These are phyloP conservation scores for Ptyas mucosa DNA, from an alignment of 2,113 vertebrate genomes.

Conservation along the genomic window DNA sequence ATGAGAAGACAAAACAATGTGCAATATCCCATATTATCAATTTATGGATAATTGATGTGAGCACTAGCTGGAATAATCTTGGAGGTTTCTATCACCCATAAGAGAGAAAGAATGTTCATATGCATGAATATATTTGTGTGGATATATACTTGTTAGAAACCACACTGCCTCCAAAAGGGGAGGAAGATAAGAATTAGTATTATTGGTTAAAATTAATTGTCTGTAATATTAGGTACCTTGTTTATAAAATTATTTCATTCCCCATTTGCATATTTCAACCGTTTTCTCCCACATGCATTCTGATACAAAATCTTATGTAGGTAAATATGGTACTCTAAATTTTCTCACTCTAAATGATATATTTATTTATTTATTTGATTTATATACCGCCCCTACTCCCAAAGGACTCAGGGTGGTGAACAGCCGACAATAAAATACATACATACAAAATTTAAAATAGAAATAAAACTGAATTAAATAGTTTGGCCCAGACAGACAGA, in stretches of 20 bases:
- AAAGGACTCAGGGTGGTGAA: too few species aligned
- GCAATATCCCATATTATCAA: not conserved
- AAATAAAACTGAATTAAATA: too few species aligned
- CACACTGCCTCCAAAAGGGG: not conserved
- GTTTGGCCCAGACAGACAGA: too few species aligned
- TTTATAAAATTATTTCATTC: not conserved
- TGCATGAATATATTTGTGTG: not conserved
- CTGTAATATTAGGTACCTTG: not conserved
- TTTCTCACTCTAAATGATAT: not conserved
- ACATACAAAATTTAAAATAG: too few species aligned
- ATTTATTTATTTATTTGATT: too few species aligned
- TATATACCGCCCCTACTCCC: too few species aligned
- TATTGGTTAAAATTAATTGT: not conserved
- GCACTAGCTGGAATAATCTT: not conserved
- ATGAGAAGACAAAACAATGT: not conserved
- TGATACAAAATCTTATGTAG: not conserved
- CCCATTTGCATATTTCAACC: not conserved
- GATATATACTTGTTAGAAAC: not conserved
- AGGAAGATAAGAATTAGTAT: not conserved
- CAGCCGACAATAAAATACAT: too few species aligned
- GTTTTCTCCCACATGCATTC: not conserved
- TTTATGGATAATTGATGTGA: not conserved
- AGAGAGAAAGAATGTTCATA: not conserved
- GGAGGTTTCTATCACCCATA: not conserved
- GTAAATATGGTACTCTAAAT: not conserved